These are phyloP conservation scores for Sarcophaga peregrina DNA, from an alignment of 1,140 invertebrate genomes.

Conservation along the genomic window DNA sequence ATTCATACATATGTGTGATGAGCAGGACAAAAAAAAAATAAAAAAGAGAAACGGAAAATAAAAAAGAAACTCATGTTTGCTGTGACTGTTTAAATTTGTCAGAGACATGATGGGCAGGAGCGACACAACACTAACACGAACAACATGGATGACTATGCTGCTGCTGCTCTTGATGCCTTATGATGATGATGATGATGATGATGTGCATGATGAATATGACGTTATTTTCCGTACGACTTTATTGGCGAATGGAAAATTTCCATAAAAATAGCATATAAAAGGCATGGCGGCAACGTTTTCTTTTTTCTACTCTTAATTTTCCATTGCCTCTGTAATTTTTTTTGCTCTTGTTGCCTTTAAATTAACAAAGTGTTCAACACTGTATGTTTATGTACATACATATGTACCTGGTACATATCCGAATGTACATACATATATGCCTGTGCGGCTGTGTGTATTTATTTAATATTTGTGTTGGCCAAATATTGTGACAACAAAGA, in stretches of 20 bases:
- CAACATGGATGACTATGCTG: no score
- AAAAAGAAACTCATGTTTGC: background rate
- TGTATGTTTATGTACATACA: background rate
- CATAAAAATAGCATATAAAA: conserved; percentile 3
- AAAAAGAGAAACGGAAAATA: no score
- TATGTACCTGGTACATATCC: no score
- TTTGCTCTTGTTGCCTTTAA: background rate
- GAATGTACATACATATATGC: no score
- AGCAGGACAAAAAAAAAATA: no score
- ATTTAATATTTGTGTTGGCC: background rate
- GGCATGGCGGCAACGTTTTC: background rate
- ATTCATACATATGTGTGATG: no score
- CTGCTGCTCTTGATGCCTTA: no score
- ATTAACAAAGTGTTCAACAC: conserved; percentile 23
- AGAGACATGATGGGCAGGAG: background rate
- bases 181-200: background rate
- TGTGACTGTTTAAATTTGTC: conserved; percentile 2
- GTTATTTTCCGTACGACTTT: background rate
- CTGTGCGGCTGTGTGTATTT: background rate
- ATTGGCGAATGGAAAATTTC: background rate
- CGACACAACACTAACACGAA: no score
- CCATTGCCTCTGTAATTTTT: background rate
- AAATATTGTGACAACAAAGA: conserved; percentile 16
- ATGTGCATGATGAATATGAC: background rate
- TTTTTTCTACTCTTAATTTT: background rate